These are phyloP conservation scores for Mormyrus proboscirostris DNA, from an alignment of 2,797 vertebrate genomes.

Conservation along the genomic window DNA sequence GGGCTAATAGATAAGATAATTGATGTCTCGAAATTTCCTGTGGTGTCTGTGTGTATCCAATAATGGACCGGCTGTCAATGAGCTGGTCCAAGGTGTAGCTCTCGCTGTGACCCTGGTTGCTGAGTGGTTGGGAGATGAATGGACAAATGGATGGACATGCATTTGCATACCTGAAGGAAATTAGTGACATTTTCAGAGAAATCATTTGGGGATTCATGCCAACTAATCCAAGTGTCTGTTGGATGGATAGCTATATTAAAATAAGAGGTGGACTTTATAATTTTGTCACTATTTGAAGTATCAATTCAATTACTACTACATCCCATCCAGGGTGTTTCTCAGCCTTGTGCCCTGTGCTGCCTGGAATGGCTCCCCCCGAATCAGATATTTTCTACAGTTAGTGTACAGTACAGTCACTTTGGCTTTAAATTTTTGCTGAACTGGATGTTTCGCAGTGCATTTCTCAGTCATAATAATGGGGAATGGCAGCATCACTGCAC, in stretches of 20 bases:
- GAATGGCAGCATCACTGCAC: not conserved
- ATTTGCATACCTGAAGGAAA: not conserved
- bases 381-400: not conserved
- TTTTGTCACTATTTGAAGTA: not conserved
- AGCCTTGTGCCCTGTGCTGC: not conserved
- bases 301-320: not conserved
- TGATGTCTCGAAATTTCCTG: not conserved
- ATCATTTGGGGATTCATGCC: not conserved
- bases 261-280: not conserved
- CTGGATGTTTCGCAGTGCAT: not conserved
- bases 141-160: not conserved
- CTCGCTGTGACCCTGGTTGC: not conserved
- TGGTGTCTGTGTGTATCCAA: not conserved
- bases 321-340: not conserved
- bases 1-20: not conserved
- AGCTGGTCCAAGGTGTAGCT: not conserved
- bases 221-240: not conserved
- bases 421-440: not conserved
- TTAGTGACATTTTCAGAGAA: not conserved
- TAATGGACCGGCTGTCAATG: not conserved
- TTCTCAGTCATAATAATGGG: not conserved
- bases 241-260: not conserved
- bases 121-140: not conserved
- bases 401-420: not conserved
- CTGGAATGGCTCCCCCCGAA: not conserved